A percentile compares a stretch with the other conserved stretches of the same genome.
phyloP scores from a whole-genome alignment of 2,797 vertebrate species.

The Euthynnus affinis region DNA sequence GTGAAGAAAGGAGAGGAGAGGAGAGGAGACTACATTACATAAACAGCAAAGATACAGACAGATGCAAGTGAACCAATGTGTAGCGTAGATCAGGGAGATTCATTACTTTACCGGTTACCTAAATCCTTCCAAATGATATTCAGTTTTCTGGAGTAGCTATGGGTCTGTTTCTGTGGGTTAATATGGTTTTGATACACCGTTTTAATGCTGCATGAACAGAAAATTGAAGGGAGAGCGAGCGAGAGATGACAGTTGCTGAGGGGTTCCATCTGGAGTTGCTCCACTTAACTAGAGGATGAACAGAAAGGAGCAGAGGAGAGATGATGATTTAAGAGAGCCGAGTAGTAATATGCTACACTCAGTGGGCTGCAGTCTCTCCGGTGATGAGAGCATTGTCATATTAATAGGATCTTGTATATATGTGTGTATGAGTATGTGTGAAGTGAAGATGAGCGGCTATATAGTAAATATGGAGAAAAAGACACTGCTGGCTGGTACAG shows the following conservation, averaged over 20 bases:
- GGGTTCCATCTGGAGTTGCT: constrained; percentile 73
- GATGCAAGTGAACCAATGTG: constrained; percentile 11
- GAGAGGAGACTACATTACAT: background rate
- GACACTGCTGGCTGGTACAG: background rate
- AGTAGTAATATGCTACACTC: constrained; percentile 59
- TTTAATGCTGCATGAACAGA: constrained; percentile 64
- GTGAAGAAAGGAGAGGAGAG: background rate
- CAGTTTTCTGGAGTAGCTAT: constrained; percentile 22
- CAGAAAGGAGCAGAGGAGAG: constrained; percentile 62
- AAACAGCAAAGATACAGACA: background rate
- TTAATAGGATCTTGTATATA: constrained; percentile 44
- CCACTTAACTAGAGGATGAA: constrained; percentile 75
- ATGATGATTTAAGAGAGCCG: constrained; percentile 64
- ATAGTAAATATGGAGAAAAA: background rate
- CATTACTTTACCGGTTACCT: constrained; percentile 38
- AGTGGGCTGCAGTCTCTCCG: constrained; percentile 45
- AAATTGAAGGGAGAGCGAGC: constrained; percentile 57
- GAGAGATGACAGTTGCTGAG: constrained; percentile 65
- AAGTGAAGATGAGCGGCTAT: constrained; percentile 20
- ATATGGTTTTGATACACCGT: constrained; percentile 55
- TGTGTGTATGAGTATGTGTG: constrained; percentile 22
- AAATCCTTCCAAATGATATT: constrained; percentile 46
- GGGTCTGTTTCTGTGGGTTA: constrained; percentile 46
- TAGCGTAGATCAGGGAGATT: background rate
- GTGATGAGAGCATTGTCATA: constrained; percentile 47